These are phyloP conservation scores for Nylanderia fulva DNA, from an alignment of 1,140 invertebrate species.

Conservation along the genomic window DNA sequence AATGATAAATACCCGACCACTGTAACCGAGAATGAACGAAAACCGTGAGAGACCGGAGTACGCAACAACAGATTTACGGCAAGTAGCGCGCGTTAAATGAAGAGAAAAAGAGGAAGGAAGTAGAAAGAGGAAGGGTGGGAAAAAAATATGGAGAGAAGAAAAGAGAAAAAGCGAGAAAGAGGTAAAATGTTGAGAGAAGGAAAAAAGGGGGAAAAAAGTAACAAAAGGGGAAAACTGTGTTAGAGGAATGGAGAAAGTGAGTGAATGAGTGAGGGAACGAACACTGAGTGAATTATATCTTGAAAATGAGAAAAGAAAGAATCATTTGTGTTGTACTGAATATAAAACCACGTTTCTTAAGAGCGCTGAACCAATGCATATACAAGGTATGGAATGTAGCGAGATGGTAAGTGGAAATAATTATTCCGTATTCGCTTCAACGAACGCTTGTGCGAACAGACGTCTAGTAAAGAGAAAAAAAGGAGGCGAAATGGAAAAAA, in stretches of 20 bases:
- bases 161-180: neutral
- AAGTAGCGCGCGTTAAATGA: slow-evolving; percentile 12
- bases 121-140: neutral
- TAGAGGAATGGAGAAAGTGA: neutral
- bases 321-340: neutral
- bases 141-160: neutral
- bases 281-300: neutral
- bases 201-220: neutral
- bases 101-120: neutral
- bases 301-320: neutral
- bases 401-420: neutral
- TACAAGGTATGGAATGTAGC: neutral
- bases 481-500: neutral
- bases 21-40: slow-evolving; percentile 31
- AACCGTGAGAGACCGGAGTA: neutral
- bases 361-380: neutral
- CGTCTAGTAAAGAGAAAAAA: neutral
- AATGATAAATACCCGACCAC: slow-evolving; percentile 36
- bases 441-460: no score
- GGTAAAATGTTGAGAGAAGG: neutral
- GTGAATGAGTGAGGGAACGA: slow-evolving; percentile 10
- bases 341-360: neutral
- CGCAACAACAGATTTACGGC: slow-evolving; percentile 44
- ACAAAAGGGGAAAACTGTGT: neutral
- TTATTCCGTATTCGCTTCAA: neutral